A percentile compares a stretch with the other conserved stretches of the same genome.
Evolutionary conservation across 2,888 invertebrate genomes (phyloP).

Genomic region (Harmothoe impar): DNA sequence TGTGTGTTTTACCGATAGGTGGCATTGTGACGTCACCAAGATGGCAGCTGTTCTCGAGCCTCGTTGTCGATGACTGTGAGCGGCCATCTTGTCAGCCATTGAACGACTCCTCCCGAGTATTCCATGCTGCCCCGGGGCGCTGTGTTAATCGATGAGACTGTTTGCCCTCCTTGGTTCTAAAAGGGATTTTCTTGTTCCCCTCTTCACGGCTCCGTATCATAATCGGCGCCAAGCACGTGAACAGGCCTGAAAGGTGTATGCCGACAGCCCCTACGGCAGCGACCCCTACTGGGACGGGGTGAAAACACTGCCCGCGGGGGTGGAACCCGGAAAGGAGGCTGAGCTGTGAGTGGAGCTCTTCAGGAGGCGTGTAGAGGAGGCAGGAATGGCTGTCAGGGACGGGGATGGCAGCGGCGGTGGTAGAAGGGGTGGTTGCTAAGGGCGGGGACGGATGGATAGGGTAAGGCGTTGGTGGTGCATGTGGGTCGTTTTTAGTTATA

Average conservation of each 20-base stretch:
- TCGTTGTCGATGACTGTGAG: background rate
- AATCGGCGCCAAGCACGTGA: background rate
- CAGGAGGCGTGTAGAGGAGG: background rate
- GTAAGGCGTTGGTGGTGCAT: background rate
- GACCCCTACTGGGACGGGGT: background rate
- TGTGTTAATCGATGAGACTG: conserved; percentile 39
- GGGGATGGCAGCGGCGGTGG: background rate
- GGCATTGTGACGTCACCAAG: no score
- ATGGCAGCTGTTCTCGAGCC: no score
- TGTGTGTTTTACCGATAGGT: no score
- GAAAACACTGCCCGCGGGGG: conserved; percentile 16
- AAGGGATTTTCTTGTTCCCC: conserved; percentile 44
- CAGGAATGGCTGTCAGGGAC: conserved; percentile 3
- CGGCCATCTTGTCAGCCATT: conserved; percentile 25
- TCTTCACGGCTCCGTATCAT: conserved; percentile 24
- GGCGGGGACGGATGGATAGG: background rate
- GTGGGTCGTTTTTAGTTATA: conserved; percentile 1
- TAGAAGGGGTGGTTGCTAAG: background rate
- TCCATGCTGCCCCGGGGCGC: background rate
- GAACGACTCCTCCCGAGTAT: background rate
- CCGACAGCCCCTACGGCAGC: background rate
- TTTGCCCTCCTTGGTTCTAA: conserved; percentile 33
- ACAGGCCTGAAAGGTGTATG: conserved; percentile 2
- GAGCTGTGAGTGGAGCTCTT: background rate
- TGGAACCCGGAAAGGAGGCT: background rate